Base-by-base conservation (phyloP, 92 coral and sea anemone genomes). In the Diadumene lineata region DNA sequence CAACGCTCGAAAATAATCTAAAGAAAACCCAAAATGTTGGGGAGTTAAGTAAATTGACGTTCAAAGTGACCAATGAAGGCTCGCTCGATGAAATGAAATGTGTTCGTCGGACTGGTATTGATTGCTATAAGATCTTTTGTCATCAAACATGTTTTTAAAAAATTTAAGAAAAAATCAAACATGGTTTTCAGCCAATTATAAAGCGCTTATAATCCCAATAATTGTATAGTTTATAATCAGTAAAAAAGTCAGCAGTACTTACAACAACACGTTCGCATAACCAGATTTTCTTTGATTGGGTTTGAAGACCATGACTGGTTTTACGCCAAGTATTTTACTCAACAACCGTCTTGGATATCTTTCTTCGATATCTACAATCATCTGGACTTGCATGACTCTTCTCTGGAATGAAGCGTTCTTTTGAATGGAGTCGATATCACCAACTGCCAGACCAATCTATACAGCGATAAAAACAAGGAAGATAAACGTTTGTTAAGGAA, bases 371-470 rank as follows among this genome's bases (percentile, higher is more conserved):
- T 53, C 74, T 22, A 75, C 75, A 13, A 85, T 86, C 31, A 81
- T 81, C 31, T 89, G 88, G 9, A 86, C 90, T 28, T 89, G 85
- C 77, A 82, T 83, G 18, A 85, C 86, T 1, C 77, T 64, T n/a
- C 74, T 72, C 46, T 75, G 71, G 50, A 89, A 72, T 1, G 79
- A 67, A 51, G 94, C 94, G 56, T 70, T 75, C 34, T 86, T 76
- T 53, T 70, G 94, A 34, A 89, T 85, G 50, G 88, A 53, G 62
- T 85, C 94, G n/a, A 89, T 89, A 50, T 89, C 90, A 8, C 94
- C 94, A 15, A 89, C 94, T 7, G 94, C 90, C 25, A 89, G 70
- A 61, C 94, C 94, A 38, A 89, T 82, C 94, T 89, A 63, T 3
- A 50, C 26, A 30, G n/a, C 18, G 58, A 57, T 56, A 7, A 56